Evolutionary conservation across 30 jellyfish, hydroid and myxozoan genomes (phyloP), one percentile per base, ranked within the genome.

Genomic region (Chironex yamaguchii): DNA sequence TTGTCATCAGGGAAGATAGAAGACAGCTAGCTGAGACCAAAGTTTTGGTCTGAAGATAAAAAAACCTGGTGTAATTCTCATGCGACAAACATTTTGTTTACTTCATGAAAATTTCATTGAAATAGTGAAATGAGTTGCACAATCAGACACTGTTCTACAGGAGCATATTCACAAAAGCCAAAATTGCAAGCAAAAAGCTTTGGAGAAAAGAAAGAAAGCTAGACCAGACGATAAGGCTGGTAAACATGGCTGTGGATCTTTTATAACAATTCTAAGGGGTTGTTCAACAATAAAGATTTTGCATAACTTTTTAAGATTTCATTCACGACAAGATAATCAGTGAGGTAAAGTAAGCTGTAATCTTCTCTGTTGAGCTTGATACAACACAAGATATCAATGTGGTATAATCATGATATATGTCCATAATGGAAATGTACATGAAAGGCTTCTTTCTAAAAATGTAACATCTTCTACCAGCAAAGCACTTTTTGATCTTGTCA

Each of bases 381-480:
- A 48, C 87, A 50, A 74, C 53, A 34, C 87, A 74, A 49, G 73
- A 74, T 49, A 74, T 74, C 22, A 67, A 67, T 67, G 74, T 9
- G 73, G 58, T 67, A 33, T 67, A 23, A 29, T 25, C 72, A 23
- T 67, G n/a, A 23, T 52, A 2, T 67, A 67, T 67, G 81, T 67
- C 22, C 72, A 67, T 67, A 30, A 67, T 23, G 81, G 81, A 67
- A 50, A 2, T 25, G 81, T 67, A 23, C 81, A 67, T 33, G 81
- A 22, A 67, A 67, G 58, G 73, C 58, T 67, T 0, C 71, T 48
- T 21, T 34, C 52, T 48, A 42, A 6, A 42, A 74, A 48, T 36
- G 77, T 0, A 26, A 33, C 0, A 29, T 67, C 81, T 23, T 0
- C 71, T 26, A 33, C 81, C 22, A 25, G 81, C 33, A 3, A 67